A percentile compares a stretch with the other conserved stretches of the same genome.
phyloP scores from a whole-genome alignment of 2,797 vertebrate species.

The Rhynchonycteris naso region DNA sequence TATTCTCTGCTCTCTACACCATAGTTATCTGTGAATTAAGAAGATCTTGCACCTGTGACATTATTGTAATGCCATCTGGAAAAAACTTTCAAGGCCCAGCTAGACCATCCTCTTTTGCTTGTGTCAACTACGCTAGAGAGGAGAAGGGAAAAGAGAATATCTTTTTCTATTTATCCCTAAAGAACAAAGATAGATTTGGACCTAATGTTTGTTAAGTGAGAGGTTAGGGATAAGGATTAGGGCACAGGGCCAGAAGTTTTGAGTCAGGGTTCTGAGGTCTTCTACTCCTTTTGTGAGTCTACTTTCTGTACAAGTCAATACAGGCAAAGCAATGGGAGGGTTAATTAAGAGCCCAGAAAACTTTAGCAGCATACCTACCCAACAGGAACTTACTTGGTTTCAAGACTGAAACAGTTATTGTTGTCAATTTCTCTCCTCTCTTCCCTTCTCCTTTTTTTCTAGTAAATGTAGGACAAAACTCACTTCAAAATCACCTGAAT shows the following conservation, averaged over 20 bases:
- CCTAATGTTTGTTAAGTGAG: background rate
- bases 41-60: background rate
- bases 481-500: slow-evolving; percentile 60
- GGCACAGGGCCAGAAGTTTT: background rate
- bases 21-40: background rate
- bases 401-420: slow-evolving; percentile 36
- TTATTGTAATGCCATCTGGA: background rate
- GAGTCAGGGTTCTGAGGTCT: background rate
- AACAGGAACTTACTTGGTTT: background rate
- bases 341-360: background rate
- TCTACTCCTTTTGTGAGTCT: background rate
- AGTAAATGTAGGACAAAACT: slow-evolving; percentile 36
- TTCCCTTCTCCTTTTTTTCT: background rate
- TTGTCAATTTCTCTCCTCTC: slow-evolving; percentile 47
- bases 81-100: background rate
- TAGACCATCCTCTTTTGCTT: background rate
- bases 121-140: background rate
- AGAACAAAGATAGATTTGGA: slow-evolving; percentile 30
- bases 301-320: background rate
- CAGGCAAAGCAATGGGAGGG: background rate
- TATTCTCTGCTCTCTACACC: background rate
- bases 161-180: background rate
- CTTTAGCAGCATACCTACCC: background rate
- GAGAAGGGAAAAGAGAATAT: background rate
- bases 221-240: background rate